Base-by-base conservation (phyloP, 2,113 vertebrate species). In the Leptodactylus fuscus region DNA sequence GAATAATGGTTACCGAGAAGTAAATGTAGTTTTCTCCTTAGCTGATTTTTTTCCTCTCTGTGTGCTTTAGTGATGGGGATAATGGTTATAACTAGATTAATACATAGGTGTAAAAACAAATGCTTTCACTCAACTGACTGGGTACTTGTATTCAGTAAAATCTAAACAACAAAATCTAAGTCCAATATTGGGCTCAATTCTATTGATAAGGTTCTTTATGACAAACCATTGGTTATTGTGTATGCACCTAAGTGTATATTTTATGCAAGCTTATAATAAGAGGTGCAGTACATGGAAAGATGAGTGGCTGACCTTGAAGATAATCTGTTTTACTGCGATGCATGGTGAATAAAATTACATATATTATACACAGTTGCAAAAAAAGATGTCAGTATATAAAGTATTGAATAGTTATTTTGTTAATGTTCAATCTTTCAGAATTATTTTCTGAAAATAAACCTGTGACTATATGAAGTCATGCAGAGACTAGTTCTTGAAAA, bases 271-370 rank as follows among this genome's bases (percentile, higher is more conserved):
- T 44, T 49, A 3, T 48, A 36, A 49, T 16, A 53, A 9, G 46
- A 51, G 48, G 74, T 18, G 74, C 27, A 34, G 74, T 16, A 77
- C 24, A 29, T 75, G 29, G 16, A 11, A 32, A 51, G 74, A 77
- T 51, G 29, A 77, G 74, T 34, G 27, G 48, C 27, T 76, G 74
- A 32, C 74, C 74, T 49, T 77, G 46, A 77, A 51, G 74, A 46
- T 77, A 51, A 51, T 77, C 27, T 32, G n/a, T 27, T 75, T 48
- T 18, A 49, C 48, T 53, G 24, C 53, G 74, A 51, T 34, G 27
- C 48, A 53, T 34, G 16, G 7, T 34, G 48, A 48, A 77, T 29
- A 16, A 46, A 22, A 77, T 53, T 0, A 75, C 11, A 32, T 32
- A 51, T n/a, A n/a, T n/a, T n/a, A n/a, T 3, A 49, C 16, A 22